Percentiles rank a stretch among this genome's conserved stretches.
phyloP scores from a whole-genome alignment of 2,888 invertebrate genomes.

The Phaonia tiefii region DNA sequence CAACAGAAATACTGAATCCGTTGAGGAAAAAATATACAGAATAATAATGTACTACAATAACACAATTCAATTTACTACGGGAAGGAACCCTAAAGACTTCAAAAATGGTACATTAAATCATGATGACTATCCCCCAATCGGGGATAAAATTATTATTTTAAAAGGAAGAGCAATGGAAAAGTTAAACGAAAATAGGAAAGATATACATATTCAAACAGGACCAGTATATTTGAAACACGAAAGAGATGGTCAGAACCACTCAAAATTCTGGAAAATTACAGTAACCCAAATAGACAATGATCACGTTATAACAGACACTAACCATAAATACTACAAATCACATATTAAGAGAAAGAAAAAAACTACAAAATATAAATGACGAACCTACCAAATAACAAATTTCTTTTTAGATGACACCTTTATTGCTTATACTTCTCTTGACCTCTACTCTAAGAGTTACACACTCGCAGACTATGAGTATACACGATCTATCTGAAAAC shows the following conservation, averaged over 20 bases:
- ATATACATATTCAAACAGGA: background rate
- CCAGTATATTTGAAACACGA: constrained; percentile 10
- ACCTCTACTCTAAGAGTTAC: no score
- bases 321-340: no score
- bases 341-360: background rate
- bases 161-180: background rate
- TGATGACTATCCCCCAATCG: background rate
- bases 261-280: constrained; percentile 6
- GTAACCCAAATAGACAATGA: background rate
- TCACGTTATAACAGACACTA: no score
- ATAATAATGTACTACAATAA: constrained; percentile 63
- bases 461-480: no score
- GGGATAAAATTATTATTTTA: background rate
- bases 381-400: no score
- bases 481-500: no score
- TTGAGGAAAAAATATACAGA: constrained; percentile 55
- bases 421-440: no score
- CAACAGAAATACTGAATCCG: constrained; percentile 41
- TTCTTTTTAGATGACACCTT: no score
- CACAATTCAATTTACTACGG: background rate
- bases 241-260: background rate
- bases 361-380: no score
- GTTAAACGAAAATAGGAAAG: background rate
- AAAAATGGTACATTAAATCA: background rate
- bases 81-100: background rate